Evolutionary conservation across 2,888 invertebrate species (phyloP).

Genomic region (Zootermopsis nevadensis): DNA sequence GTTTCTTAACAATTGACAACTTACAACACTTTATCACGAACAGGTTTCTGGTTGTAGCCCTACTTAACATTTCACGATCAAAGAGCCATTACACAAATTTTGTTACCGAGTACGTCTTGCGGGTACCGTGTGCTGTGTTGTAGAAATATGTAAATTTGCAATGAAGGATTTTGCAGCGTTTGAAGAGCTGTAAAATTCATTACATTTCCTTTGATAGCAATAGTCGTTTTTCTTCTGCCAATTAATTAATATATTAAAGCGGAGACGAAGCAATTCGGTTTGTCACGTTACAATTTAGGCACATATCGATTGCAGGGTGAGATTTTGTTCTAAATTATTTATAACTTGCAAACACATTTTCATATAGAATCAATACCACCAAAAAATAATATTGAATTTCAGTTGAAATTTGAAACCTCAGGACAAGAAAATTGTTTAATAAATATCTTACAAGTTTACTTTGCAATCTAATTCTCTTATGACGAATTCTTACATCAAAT

Average conservation of each 20-base stretch:
- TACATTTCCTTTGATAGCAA: background rate
- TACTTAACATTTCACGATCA: no score
- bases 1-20: no score
- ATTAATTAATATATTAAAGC: background rate
- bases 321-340: background rate
- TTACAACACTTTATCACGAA: no score
- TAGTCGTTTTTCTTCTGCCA: background rate
- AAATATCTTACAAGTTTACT: background rate
- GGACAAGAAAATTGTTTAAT: slow-evolving; percentile 16
- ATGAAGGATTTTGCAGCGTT: background rate
- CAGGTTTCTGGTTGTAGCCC: no score
- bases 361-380: background rate
- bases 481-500: background rate
- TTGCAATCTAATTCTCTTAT: background rate
- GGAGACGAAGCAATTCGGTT: background rate
- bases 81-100: no score
- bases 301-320: background rate
- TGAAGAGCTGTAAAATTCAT: background rate
- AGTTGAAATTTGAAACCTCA: slow-evolving; percentile 5
- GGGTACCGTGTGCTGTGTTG: no score
- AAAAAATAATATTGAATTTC: background rate
- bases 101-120: no score
- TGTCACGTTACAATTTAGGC: background rate
- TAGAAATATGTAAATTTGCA: background rate
- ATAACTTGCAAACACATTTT: background rate